Percentiles rank a stretch among this genome's conserved stretches.
These are phyloP conservation scores for Nesoenas mayeri DNA, from an alignment of 2,113 vertebrate genomes.

Conservation along the genomic window DNA sequence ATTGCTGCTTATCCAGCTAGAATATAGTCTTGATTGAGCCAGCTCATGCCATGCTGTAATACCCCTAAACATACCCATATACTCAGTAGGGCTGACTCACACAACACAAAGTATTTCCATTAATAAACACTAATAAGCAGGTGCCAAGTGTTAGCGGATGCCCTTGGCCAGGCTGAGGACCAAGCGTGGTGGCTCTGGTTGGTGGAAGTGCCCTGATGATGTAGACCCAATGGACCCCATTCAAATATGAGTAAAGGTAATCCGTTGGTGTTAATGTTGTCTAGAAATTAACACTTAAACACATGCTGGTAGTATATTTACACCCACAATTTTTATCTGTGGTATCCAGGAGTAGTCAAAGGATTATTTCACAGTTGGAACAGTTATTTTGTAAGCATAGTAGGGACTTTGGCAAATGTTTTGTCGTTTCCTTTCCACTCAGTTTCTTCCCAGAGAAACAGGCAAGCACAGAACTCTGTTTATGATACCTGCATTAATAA, in stretches of 20 bases:
- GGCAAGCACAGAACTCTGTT: neutral
- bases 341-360: neutral
- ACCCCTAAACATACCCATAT: neutral
- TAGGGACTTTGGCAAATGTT: slow-evolving; percentile 2
- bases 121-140: neutral
- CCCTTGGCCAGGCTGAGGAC: neutral
- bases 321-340: neutral
- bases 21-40: neutral
- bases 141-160: neutral
- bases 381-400: slow-evolving; percentile 2
- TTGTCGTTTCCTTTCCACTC: slow-evolving; percentile 8
- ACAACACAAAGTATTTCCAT: neutral
- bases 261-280: slow-evolving; percentile 7
- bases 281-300: slow-evolving; percentile 14
- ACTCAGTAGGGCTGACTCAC: neutral
- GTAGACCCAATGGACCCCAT: neutral
- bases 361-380: slow-evolving; percentile 24
- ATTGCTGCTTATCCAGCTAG: neutral
- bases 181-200: fast-evolving
- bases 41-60: neutral
- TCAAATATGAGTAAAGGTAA: neutral
- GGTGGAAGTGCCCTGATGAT: neutral
- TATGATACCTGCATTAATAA: slow-evolving; percentile 3
- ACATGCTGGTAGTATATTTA: neutral
- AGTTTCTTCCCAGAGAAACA: neutral